Conservation (phyloP, 2,797 vertebrate species). For the Loris lydekkerianus region DNA sequence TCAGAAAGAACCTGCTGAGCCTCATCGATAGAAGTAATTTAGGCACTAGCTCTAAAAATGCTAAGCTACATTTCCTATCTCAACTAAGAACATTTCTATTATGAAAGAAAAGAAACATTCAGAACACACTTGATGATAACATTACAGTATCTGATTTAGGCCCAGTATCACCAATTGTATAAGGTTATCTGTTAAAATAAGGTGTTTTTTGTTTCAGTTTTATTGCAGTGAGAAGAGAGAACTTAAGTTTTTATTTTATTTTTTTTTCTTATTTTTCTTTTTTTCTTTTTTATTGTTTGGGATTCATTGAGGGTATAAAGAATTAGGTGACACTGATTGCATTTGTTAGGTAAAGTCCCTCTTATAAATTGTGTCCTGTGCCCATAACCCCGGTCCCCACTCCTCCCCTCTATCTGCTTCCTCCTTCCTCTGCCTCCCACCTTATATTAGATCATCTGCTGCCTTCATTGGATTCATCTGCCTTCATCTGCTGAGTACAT, state of each 20-base stretch:
- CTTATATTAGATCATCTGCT: too few species aligned
- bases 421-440: too few species aligned
- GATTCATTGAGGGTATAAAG: too few species aligned
- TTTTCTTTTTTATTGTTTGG: too few species aligned
- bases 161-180: conserved; percentile 52
- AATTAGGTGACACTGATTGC: too few species aligned
- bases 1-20: conserved; percentile 59
- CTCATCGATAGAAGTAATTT: conserved; percentile 72
- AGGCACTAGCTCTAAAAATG: conserved; percentile 60
- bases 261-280: too few species aligned
- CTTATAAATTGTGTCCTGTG: too few species aligned
- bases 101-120: conserved; percentile 59
- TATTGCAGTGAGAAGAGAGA: accelerated
- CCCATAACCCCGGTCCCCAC: too few species aligned
- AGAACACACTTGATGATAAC: not conserved
- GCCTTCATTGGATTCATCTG: too few species aligned
- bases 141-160: conserved; percentile 63
- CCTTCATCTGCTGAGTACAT: too few species aligned
- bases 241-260: conserved; percentile 38
- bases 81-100: conserved; percentile 57
- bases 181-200: conserved; percentile 60
- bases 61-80: conserved; percentile 49
- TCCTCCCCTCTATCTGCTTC: too few species aligned
- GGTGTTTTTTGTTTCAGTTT: conserved; percentile 65
- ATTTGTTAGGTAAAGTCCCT: too few species aligned